phyloP scores from a whole-genome alignment of 2,888 invertebrate species.

The Tuta absoluta region DNA sequence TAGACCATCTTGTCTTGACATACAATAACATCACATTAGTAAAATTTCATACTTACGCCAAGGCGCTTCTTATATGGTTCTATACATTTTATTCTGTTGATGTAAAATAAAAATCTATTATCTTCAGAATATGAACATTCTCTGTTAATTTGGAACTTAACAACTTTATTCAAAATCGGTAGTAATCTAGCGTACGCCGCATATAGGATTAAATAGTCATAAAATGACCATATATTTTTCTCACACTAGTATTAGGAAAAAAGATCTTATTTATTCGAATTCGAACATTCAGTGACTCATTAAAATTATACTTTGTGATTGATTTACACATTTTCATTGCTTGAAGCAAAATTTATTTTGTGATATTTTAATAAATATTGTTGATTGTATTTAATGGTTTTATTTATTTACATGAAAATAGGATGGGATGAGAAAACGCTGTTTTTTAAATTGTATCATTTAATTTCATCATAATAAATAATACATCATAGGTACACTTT shows the following conservation, averaged over 20 bases:
- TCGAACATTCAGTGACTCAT: conserved; percentile 22
- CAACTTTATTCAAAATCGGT: neutral
- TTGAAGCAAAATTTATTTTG: conserved; percentile 37
- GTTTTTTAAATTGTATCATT: conserved; percentile 29
- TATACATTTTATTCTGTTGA: too few species aligned
- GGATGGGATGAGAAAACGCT: neutral
- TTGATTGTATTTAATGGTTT: conserved; percentile 14
- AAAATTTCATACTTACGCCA: too few species aligned
- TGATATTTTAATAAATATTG: conserved; percentile 36
- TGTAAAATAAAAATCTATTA: neutral
- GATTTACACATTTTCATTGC: conserved; percentile 34
- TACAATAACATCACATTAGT: too few species aligned
- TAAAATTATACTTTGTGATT: conserved; percentile 11
- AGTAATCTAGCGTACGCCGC: neutral
- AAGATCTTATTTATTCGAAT: conserved; percentile 27
- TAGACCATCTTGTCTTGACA: neutral
- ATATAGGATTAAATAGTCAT: conserved; percentile 19
- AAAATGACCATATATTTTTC: conserved; percentile 24
- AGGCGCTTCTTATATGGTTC: too few species aligned
- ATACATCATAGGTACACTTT: conserved; percentile 35
- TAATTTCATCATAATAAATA: conserved; percentile 31
- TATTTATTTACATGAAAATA: conserved; percentile 18
- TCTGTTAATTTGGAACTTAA: neutral
- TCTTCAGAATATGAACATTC: conserved; percentile 3
- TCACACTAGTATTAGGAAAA: neutral